Base-by-base conservation (phyloP, 2,113 vertebrate genomes). In the Alligator sinensis region DNA sequence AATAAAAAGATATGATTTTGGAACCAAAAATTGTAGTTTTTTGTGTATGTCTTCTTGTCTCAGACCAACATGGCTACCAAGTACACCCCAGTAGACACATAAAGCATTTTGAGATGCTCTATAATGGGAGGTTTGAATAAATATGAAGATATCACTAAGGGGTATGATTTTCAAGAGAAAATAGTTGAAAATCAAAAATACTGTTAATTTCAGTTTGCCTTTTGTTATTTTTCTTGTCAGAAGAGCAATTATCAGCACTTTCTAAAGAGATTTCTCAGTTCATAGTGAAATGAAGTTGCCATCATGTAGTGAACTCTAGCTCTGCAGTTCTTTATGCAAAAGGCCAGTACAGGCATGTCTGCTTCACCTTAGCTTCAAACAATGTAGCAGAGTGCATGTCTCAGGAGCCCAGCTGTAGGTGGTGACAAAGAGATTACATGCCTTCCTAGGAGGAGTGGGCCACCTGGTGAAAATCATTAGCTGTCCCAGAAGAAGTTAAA, bases 71-170 rank as follows among this genome's bases (percentile, higher is more conserved):
- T 9, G 47, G 47, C 47, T 47, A 47, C 47, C 47, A 47, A 47
- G 47, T 47, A 47, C 47, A 47, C 47, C 47, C 47, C 47, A 47
- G 47, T 47, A 47, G 47, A 34, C 3, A 9, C 10, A 15, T 15
- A 0, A 0, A 81, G 54, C 47, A 55, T n/a, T 62, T 66, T 47
- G 24, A 58, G 80, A 86, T 25, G 11, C 54, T 55, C 77, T 13
- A 82, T 47, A 87, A 87, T 55, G 47, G 76, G 85, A 25, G 57
- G 3, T 27, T 88, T 85, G 59, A 66, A 91, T 93, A 85, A 92
- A 90, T 28, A 25, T 68, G 5, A 54, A 63, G 24, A 21, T 77
- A 4, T 11, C 90, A 61, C 15, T 84, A 13, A 58, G 74, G 11
- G 25, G 77, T 55, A 68, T 28, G 18, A 60, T 84, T 81, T 75